Percentiles rank a stretch among this genome's conserved stretches.
Evolutionary conservation across 2,113 vertebrate genomes (phyloP).

Genomic region (Neomonachus schauinslandi): DNA sequence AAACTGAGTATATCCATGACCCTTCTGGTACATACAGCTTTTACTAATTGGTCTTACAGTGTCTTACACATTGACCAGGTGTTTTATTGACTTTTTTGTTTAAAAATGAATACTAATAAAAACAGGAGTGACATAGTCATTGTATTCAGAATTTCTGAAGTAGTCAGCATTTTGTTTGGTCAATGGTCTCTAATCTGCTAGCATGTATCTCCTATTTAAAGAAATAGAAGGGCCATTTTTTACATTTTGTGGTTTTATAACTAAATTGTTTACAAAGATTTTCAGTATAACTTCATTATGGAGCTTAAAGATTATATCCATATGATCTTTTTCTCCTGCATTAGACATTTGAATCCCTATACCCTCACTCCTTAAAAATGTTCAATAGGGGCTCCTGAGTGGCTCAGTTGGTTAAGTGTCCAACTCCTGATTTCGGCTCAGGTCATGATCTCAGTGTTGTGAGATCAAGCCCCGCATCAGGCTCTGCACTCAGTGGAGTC

Average conservation of each 20-base stretch:
- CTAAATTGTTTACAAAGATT: neutral
- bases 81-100: neutral
- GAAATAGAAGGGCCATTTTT: neutral
- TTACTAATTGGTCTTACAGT: neutral
- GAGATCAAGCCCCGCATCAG: neutral
- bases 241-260: neutral
- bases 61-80: neutral
- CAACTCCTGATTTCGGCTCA: neutral
- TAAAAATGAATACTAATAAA: conserved; percentile 23
- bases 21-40: neutral
- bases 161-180: neutral
- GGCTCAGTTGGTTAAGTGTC: neutral
- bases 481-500: neutral
- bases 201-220: neutral
- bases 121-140: neutral
- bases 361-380: neutral
- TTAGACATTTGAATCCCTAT: neutral
- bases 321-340: neutral
- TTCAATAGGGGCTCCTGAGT: neutral
- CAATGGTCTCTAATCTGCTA: neutral
- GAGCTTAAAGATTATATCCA: neutral
- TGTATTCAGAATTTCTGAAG: neutral
- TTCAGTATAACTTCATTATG: neutral
- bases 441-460: neutral
- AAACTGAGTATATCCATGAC: neutral